phyloP scores from a whole-genome alignment of 2,113 vertebrate genomes.

The Corythoichthys intestinalis region DNA sequence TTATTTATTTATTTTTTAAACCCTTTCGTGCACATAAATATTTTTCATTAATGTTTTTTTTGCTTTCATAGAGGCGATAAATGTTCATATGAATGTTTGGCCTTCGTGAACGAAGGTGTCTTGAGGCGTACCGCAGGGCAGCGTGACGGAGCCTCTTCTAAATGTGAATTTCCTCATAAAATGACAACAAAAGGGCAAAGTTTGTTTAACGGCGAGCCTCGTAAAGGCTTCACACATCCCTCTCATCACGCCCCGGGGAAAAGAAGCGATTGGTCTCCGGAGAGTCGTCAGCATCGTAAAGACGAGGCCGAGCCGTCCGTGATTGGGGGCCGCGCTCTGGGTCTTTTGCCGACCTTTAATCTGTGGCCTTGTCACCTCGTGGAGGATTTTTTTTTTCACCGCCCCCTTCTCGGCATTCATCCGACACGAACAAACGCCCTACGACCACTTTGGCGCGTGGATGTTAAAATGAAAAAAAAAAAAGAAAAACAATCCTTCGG shows the following conservation, averaged over 20 bases:
- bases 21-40: too few relatives aligned
- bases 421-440: slow-evolving; percentile 30
- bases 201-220: slow-evolving; percentile 50
- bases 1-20: too few relatives aligned
- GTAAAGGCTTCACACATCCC: slow-evolving; percentile 64
- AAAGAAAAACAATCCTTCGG: neutral
- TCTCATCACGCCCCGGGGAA: slow-evolving; percentile 65
- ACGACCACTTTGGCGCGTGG: slow-evolving; percentile 10
- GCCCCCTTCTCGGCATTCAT: slow-evolving; percentile 47
- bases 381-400: slow-evolving; percentile 26
- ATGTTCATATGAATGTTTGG: too few relatives aligned
- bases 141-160: neutral
- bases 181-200: neutral
- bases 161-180: neutral
- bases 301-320: slow-evolving; percentile 70
- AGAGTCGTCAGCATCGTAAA: slow-evolving; percentile 73
- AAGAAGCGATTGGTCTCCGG: slow-evolving; percentile 68
- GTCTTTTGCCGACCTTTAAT: slow-evolving; percentile 74
- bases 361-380: slow-evolving; percentile 68
- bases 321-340: slow-evolving; percentile 58
- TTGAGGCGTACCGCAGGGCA: neutral
- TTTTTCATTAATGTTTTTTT: neutral
- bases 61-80: neutral
- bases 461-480: neutral
- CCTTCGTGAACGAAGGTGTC: neutral